These are phyloP conservation scores for Anolis sagrei DNA, from an alignment of 2,113 vertebrate genomes.

Conservation along the genomic window DNA sequence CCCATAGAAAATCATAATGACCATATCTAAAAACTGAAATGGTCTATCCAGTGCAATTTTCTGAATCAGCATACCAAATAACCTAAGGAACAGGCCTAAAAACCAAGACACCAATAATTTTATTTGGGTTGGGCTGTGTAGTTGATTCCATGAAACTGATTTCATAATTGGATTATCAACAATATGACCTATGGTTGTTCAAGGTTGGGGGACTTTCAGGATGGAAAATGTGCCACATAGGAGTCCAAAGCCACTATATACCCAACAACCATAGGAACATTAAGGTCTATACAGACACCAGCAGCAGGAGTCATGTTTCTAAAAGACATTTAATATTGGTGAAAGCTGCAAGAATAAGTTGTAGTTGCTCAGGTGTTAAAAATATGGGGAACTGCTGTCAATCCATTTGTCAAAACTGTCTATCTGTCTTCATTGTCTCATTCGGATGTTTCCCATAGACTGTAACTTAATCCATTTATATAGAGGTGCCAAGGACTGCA, in stretches of 20 bases:
- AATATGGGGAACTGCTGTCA: not conserved
- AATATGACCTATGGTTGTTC: not conserved
- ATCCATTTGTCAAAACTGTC: not conserved
- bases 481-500: not conserved
- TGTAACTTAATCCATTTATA: not conserved
- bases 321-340: not conserved
- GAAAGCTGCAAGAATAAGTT: not conserved
- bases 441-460: not conserved
- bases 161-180: not conserved
- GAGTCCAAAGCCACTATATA: not conserved
- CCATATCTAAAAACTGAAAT: no score
- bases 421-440: not conserved
- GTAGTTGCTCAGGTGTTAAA: not conserved
- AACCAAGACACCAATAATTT: no score
- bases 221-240: not conserved
- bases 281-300: not conserved
- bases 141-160: slow-evolving; percentile 17
- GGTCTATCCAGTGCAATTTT: no score
- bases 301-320: not conserved
- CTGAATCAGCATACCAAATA: no score
- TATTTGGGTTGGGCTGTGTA: slow-evolving; percentile 2
- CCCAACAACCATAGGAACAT: not conserved
- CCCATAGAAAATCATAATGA: no score
- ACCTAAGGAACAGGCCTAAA: no score
- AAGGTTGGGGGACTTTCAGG: not conserved